Evolutionary conservation across 1,140 invertebrate species (phyloP).

Genomic region (Habropoda laboriosa): DNA sequence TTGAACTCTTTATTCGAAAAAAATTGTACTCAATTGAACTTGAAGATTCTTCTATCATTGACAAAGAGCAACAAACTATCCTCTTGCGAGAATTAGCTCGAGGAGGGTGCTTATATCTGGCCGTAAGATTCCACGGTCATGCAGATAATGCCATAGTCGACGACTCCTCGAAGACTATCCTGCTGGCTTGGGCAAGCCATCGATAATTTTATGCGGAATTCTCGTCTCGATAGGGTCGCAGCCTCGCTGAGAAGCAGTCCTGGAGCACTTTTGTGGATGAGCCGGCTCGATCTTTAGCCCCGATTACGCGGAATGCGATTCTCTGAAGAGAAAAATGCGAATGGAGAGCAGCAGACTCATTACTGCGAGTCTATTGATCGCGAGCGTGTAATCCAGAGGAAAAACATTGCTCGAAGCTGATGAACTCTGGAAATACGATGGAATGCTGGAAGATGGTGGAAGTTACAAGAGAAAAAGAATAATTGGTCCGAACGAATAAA

Average conservation of each 20-base stretch:
- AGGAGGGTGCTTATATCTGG: conserved; percentile 10
- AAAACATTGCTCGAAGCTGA: neutral
- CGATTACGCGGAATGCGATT: neutral
- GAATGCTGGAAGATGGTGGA: neutral
- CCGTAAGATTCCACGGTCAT: conserved; percentile 20
- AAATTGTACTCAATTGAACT: too few species aligned
- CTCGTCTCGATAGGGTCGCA: neutral
- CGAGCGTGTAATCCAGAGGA: neutral
- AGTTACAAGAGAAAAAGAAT: neutral
- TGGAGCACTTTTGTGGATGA: neutral
- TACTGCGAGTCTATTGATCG: too few species aligned
- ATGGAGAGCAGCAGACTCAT: too few species aligned
- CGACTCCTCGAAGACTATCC: neutral
- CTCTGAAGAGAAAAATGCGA: neutral
- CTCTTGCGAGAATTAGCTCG: neutral
- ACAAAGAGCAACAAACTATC: neutral
- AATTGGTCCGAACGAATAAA: neutral
- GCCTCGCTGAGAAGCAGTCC: too few species aligned
- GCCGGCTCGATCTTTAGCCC: neutral
- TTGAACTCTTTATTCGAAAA: too few species aligned
- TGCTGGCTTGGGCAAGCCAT: neutral
- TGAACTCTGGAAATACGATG: neutral
- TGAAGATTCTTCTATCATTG: too few species aligned
- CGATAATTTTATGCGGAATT: conserved; percentile 20
- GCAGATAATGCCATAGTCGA: conserved; percentile 5